Conservation (phyloP, 2,113 vertebrate species). For the Conger conger region DNA sequence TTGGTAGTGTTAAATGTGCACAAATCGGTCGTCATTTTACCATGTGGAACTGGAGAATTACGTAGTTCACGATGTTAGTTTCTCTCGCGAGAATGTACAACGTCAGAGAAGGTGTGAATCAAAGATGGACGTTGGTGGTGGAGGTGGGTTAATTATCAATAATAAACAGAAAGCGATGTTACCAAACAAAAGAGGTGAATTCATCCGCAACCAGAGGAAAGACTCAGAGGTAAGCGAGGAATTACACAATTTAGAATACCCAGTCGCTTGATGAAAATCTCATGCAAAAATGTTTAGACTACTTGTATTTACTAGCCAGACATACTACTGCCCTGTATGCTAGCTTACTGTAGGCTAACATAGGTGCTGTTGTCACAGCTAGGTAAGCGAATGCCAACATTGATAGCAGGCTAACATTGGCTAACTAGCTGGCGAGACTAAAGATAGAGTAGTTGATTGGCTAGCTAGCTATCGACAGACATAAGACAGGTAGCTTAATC, state of each 20-base stretch:
- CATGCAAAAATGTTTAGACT: neutral
- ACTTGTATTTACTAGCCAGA: neutral
- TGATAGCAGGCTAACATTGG: neutral
- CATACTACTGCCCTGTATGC: neutral
- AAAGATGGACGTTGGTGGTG: constrained; percentile 79
- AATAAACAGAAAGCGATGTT: constrained; percentile 81
- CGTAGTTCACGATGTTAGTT: neutral
- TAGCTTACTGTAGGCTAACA: too few relatives aligned
- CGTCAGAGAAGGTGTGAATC: constrained; percentile 29
- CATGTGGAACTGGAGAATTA: too few relatives aligned
- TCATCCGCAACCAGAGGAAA: constrained; percentile 85
- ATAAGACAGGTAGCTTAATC: neutral
- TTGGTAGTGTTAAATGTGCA: too few relatives aligned
- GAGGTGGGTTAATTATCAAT: constrained; percentile 71
- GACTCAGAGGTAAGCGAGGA: constrained; percentile 85
- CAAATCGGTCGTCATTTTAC: too few relatives aligned
- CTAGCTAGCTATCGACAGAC: neutral
- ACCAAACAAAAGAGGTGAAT: constrained; percentile 76
- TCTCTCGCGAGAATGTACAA: constrained; percentile 52
- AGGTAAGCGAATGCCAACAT: neutral
- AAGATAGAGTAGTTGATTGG: neutral
- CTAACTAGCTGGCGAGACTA: neutral
- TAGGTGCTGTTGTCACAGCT: neutral
- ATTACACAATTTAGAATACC: neutral
- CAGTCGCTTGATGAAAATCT: neutral